Percentiles rank a stretch among this genome's conserved stretches.
These are phyloP conservation scores for Chlamydotis undulata DNA, from an alignment of 2,113 vertebrate species.

Conservation along the genomic window DNA sequence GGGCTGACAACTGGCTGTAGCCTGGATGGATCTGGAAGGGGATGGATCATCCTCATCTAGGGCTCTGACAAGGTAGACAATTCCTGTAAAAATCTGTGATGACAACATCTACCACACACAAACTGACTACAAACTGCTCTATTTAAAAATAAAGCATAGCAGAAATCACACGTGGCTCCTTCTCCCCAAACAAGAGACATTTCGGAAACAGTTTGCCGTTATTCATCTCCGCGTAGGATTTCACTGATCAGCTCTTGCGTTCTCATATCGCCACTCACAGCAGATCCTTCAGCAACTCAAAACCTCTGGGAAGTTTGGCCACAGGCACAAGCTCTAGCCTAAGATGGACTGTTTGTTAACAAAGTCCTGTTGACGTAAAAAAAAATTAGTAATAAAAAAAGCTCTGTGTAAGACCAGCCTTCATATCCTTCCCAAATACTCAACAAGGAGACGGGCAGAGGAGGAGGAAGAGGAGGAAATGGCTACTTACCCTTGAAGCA, in stretches of 20 bases:
- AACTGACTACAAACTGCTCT: rapidly evolving
- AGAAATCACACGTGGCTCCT: not conserved
- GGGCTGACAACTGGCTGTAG: not conserved
- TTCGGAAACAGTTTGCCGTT: not conserved
- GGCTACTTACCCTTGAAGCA: not conserved
- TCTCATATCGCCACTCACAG: rapidly evolving
- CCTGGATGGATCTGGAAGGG: rapidly evolving
- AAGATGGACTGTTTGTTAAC: not conserved
- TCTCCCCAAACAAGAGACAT: not conserved
- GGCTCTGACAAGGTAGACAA: not conserved
- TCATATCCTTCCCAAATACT: not conserved
- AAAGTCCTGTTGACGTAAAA: not conserved
- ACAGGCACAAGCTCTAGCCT: not conserved
- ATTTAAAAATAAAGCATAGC: not conserved
- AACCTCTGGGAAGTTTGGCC: not conserved
- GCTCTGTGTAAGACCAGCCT: no score
- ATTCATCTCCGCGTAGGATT: rapidly evolving
- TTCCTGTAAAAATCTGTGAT: not conserved
- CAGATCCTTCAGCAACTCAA: not conserved
- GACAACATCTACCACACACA: rapidly evolving
- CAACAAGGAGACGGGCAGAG: not conserved
- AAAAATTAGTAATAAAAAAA: not conserved
- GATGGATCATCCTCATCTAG: not conserved
- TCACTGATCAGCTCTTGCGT: not conserved
- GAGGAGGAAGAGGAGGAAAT: not conserved